Percentiles rank a stretch among this genome's conserved stretches.
Evolutionary conservation across 1,140 invertebrate genomes (phyloP).

Genomic region (Lepeophtheirus salmonis): DNA sequence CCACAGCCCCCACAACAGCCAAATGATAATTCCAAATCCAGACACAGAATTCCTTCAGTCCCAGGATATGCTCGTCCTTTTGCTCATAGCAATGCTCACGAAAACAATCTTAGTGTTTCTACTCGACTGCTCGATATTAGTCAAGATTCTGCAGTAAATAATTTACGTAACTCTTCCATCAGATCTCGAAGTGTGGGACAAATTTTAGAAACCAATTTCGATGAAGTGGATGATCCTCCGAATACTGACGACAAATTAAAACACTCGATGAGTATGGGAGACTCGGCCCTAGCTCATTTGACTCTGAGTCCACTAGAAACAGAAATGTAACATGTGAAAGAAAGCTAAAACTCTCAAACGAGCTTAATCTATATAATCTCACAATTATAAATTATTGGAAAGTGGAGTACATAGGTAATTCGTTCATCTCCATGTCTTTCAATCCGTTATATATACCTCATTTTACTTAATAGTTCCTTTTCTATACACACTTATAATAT

Average conservation of each 20-base stretch:
- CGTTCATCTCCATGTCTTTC: no score
- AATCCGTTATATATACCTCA: no score
- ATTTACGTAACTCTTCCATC: background rate
- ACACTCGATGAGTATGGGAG: background rate
- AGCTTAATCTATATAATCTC: no score
- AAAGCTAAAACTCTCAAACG: no score
- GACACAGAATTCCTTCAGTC: slow-evolving; percentile 12
- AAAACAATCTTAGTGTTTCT: background rate
- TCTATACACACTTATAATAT: no score
- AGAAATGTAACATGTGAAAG: background rate
- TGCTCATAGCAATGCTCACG: slow-evolving; percentile 3
- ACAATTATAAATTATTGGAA: no score
- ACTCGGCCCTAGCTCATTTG: background rate
- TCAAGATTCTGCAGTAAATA: background rate
- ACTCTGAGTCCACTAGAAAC: background rate
- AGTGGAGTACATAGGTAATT: no score
- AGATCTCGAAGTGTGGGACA: slow-evolving; percentile 15
- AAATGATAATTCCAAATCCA: background rate
- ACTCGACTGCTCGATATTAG: slow-evolving; percentile 3
- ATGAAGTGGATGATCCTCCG: background rate
- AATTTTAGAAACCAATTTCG: slow-evolving; percentile 17
- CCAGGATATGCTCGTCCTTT: slow-evolving; percentile 18
- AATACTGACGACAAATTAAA: background rate
- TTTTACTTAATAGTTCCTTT: no score
- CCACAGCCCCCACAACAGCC: background rate